A percentile compares a stretch with the other conserved stretches of the same genome.
These are phyloP conservation scores for Lagopus leucura DNA, from an alignment of 2,113 vertebrate species.

Conservation along the genomic window DNA sequence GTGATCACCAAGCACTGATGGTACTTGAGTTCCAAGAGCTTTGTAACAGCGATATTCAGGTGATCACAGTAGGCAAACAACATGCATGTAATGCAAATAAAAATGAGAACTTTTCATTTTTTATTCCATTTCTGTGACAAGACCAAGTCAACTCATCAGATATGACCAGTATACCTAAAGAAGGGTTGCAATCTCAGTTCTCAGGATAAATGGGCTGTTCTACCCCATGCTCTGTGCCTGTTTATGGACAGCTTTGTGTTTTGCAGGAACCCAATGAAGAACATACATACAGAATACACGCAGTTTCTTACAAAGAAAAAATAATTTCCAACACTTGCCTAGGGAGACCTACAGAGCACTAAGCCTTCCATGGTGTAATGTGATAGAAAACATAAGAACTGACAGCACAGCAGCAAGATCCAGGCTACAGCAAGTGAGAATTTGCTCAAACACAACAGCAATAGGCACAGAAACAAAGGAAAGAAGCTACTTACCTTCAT, in stretches of 20 bases:
- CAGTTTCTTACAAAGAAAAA: rapidly evolving
- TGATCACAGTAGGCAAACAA: neutral
- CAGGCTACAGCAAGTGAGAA: too few relatives aligned
- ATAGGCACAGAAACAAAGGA: too few relatives aligned
- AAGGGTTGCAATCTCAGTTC: neutral
- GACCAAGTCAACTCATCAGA: neutral
- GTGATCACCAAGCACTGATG: neutral
- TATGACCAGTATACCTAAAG: neutral
- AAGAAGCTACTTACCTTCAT: too few relatives aligned
- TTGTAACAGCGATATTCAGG: neutral
- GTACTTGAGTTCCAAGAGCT: neutral
- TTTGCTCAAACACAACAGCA: too few relatives aligned
- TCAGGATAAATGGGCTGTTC: neutral
- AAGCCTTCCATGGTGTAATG: neutral
- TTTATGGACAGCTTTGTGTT: neutral
- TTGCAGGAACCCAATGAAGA: neutral
- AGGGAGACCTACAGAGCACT: neutral
- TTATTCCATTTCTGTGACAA: neutral
- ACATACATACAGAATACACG: neutral
- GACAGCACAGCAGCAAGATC: too few relatives aligned
- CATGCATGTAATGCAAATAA: neutral
- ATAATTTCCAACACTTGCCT: neutral
- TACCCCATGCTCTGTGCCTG: neutral
- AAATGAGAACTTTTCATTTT: neutral
- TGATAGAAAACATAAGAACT: too few relatives aligned